Conservation (phyloP, 2,113 vertebrate species). For the Clarias batrachus region DNA sequence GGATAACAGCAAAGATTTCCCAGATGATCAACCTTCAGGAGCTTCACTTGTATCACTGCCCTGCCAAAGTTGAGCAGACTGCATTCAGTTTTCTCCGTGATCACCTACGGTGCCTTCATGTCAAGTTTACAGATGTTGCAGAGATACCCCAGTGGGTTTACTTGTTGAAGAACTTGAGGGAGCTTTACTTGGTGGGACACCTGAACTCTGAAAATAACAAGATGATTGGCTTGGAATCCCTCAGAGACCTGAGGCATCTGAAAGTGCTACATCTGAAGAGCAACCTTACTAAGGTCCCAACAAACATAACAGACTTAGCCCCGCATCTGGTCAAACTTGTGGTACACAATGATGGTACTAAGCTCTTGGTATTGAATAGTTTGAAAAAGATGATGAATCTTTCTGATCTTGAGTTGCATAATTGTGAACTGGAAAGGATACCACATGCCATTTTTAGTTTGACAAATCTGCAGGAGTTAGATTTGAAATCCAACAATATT, state of each 20-base stretch:
- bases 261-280: conserved; percentile 94
- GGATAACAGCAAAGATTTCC: conserved; percentile 94
- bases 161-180: conserved; percentile 88
- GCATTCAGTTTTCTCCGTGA: conserved; percentile 97
- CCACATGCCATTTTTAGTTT: conserved; percentile 98
- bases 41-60: conserved; percentile 95
- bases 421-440: conserved; percentile 96
- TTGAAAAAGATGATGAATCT: conserved; percentile 99
- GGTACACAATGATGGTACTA: conserved; percentile 96
- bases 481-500: conserved; percentile 96
- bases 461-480: conserved; percentile 93
- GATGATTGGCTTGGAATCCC: conserved; percentile 96
- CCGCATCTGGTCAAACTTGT: conserved; percentile 91
- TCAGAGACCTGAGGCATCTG: conserved; percentile 90
- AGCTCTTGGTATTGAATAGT: conserved; percentile 93
- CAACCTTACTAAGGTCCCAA: conserved; percentile 96
- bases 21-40: conserved; percentile 96
- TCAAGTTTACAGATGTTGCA: conserved; percentile 96
- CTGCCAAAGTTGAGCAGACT: conserved; percentile 94
- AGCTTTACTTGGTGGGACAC: conserved; percentile 92
- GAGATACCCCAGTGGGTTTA: conserved; percentile 98
- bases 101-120: conserved; percentile 95
- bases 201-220: conserved; percentile 99
- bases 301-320: conserved; percentile 95
- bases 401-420: conserved; percentile 89